Conservation (phyloP, 2,113 vertebrate genomes). For the Bos indicus region DNA sequence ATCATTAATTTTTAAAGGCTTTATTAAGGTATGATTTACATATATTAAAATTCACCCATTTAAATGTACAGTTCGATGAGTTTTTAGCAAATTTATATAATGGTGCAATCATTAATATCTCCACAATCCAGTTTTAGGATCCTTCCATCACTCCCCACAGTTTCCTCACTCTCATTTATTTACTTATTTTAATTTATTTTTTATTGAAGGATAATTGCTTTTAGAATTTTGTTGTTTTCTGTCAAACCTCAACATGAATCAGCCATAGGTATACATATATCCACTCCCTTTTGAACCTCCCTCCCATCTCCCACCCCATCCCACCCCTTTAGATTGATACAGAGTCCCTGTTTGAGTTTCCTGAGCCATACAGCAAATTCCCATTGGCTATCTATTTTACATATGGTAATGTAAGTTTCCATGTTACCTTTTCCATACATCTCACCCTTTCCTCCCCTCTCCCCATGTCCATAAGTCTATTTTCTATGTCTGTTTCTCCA, state of each 20-base stretch:
- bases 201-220: neutral
- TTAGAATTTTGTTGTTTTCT: neutral
- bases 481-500: neutral
- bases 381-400: neutral
- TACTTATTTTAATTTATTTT: neutral
- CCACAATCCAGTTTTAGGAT: neutral
- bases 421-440: neutral
- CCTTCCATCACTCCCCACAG: neutral
- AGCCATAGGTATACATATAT: neutral
- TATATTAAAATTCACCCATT: constrained; percentile 18
- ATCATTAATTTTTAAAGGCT: neutral
- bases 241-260: neutral
- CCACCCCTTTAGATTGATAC: neutral
- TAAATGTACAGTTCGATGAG: neutral
- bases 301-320: neutral
- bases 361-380: neutral
- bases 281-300: neutral
- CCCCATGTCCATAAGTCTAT: neutral
- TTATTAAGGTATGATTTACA: neutral
- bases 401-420: neutral
- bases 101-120: neutral
- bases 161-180: neutral
- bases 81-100: constrained; percentile 27
- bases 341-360: neutral
- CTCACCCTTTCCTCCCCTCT: neutral